These are phyloP conservation scores for Catharus bicknelli DNA, from an alignment of 2,113 vertebrate genomes.

Conservation along the genomic window DNA sequence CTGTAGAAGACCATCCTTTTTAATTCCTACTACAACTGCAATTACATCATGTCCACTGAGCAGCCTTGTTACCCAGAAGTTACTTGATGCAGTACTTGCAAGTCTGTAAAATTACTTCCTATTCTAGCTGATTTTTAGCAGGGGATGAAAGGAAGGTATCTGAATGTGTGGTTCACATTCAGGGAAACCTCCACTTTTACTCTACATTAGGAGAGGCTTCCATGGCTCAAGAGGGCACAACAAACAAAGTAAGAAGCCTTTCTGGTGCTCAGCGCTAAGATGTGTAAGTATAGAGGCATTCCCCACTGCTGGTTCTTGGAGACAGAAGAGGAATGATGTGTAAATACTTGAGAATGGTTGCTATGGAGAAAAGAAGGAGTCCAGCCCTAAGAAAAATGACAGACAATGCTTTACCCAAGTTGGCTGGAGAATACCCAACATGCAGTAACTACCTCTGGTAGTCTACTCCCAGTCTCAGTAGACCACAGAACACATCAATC, in stretches of 20 bases:
- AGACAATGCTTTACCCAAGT: neutral
- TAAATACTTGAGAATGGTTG: neutral
- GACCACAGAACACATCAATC: neutral
- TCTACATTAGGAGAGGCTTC: neutral
- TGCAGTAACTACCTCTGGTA: neutral
- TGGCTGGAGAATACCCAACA: neutral
- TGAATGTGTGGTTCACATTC: neutral
- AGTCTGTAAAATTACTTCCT: neutral
- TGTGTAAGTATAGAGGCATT: neutral
- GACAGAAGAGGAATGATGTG: neutral
- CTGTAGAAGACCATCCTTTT: neutral
- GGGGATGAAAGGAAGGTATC: neutral
- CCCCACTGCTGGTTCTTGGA: neutral
- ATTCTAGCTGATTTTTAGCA: neutral
- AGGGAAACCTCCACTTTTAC: neutral
- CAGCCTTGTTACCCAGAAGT: neutral
- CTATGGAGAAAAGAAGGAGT: neutral
- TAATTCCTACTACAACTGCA: neutral
- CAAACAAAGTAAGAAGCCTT: neutral
- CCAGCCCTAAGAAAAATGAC: neutral
- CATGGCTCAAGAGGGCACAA: neutral
- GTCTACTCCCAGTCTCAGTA: neutral
- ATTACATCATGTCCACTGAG: rapidly evolving
- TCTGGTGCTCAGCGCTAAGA: neutral
- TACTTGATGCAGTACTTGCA: neutral